Evolutionary conservation across 2,888 invertebrate genomes (phyloP), one percentile per base, ranked within the genome.

Genomic region (Xanthia togata): DNA sequence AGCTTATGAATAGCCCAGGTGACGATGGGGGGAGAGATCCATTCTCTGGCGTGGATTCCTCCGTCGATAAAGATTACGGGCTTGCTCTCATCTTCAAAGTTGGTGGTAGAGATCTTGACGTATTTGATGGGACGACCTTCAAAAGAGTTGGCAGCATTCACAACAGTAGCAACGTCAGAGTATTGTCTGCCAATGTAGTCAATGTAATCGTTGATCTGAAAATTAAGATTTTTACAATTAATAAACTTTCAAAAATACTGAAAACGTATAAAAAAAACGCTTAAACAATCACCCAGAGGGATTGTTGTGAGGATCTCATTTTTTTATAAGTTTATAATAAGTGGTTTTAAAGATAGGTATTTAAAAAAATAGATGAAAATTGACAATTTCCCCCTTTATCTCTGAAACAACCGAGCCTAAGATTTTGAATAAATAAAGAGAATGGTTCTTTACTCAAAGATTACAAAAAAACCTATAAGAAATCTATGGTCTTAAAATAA

Each of bases 41-140:
- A 98, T 93, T 98, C 98, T 69, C 98, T 97, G 0, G 97, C 97
- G 89, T 97, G 97, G 72, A 97, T 97, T 2, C 97, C 97, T 65
- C 96, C 97, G 80, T 98, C 97, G 47, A 97, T 95, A 81, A 97
- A 93, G 84, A 98, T 96, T 4, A 97, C 94, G 0, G 97, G 97
- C 73, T 97, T 97, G n/a, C 89, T 91, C 0, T 70, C 50, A 59
- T 96, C 94, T 79, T 93, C 87, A 64, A 94, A 94, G 76, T 96
- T 95, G 41, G 97, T 95, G 65, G 93, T 96, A 20, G 97, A 97
- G 64, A 98, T 96, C 89, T 97, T 97, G 35, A 97, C 90, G 76
- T 97, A 96, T 67, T 96, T 96, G 74, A 98, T 94, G 2, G 96
- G 93, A 11, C 97, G 96, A 2, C 97, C 97, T 93, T 97, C 97